These are phyloP conservation scores for Myotis davidii DNA, from an alignment of 2,113 vertebrate species.

Conservation along the genomic window DNA sequence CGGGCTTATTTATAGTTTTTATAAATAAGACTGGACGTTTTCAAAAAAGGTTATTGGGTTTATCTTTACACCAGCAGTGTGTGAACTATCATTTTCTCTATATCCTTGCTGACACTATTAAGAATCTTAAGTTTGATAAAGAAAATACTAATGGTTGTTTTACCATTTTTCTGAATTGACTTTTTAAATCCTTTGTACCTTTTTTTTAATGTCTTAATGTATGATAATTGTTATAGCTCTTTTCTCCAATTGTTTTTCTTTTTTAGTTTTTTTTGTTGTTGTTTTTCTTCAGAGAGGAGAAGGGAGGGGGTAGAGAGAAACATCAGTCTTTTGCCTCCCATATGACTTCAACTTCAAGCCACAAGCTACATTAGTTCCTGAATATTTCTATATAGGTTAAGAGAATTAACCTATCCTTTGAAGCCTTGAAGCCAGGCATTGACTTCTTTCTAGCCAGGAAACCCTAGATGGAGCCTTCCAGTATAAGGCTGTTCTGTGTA, in stretches of 20 bases:
- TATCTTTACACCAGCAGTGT: neutral
- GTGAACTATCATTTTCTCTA: slow-evolving; percentile 18
- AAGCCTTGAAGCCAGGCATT: neutral
- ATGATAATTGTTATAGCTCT: neutral
- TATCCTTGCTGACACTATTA: neutral
- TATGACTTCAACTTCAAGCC: neutral
- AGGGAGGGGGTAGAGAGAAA: neutral
- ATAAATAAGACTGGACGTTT: neutral
- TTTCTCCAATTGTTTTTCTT: neutral
- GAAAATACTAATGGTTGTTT: slow-evolving; percentile 1
- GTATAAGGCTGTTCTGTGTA: neutral
- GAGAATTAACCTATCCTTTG: neutral
- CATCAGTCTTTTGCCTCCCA: neutral
- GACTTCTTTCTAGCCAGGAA: neutral
- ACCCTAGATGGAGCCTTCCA: neutral
- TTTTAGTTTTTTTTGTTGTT: neutral
- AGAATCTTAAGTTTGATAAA: slow-evolving; percentile 1
- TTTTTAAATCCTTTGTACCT: neutral
- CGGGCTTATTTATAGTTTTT: neutral
- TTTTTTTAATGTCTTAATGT: slow-evolving; percentile 29
- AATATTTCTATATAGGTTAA: neutral
- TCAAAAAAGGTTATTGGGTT: neutral
- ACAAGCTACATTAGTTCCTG: neutral
- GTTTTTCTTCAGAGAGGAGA: neutral
- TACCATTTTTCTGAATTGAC: slow-evolving; percentile 30